These are phyloP conservation scores for Papio anubis DNA, from an alignment of 2,113 vertebrate species.

Conservation along the genomic window DNA sequence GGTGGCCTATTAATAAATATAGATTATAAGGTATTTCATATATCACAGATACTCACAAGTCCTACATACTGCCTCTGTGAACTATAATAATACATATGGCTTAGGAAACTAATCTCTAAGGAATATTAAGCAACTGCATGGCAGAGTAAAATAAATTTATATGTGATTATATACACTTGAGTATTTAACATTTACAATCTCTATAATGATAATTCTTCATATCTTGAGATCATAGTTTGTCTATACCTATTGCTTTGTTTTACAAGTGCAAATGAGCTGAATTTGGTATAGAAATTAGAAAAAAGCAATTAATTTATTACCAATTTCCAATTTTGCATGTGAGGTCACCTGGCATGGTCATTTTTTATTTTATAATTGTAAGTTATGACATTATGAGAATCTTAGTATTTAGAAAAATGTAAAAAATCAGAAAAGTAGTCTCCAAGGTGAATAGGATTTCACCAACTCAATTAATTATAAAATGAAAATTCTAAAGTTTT, in stretches of 20 bases:
- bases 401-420: not conserved
- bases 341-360: slow-evolving; percentile 64
- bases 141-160: slow-evolving; percentile 74
- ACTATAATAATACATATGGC: slow-evolving; percentile 39
- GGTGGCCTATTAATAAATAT: slow-evolving; percentile 76
- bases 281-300: slow-evolving; percentile 68
- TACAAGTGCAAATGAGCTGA: slow-evolving; percentile 73
- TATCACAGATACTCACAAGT: slow-evolving; percentile 66
- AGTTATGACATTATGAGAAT: slow-evolving; percentile 62
- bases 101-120: slow-evolving; percentile 70
- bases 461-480: rapidly evolving
- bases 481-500: not conserved
- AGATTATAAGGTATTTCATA: slow-evolving; percentile 71
- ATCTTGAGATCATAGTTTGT: slow-evolving; percentile 35
- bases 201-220: slow-evolving; percentile 58
- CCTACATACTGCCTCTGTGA: slow-evolving; percentile 40
- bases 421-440: not conserved
- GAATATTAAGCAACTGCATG: slow-evolving; percentile 69
- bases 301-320: slow-evolving; percentile 74
- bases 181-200: slow-evolving; percentile 67
- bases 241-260: slow-evolving; percentile 38
- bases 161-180: slow-evolving; percentile 61
- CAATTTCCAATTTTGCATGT: slow-evolving; percentile 68
- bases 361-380: slow-evolving; percentile 61
- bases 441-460: not conserved